Evolutionary conservation across 2,888 invertebrate species (phyloP), one percentile per base, ranked within the genome.

Genomic region (Temnothorax ravouxi): DNA sequence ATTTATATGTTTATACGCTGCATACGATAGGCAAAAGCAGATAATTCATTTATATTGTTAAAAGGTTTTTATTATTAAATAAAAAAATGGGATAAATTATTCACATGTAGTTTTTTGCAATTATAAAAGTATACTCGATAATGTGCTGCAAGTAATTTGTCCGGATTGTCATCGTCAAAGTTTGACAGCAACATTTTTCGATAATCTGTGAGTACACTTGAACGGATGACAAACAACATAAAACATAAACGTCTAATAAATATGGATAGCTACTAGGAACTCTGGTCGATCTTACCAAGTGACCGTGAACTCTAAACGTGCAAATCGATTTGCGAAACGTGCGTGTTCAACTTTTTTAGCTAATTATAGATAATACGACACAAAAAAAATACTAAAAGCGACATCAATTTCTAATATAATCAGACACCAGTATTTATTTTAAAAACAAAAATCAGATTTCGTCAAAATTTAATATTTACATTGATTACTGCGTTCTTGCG

Each of bases 301-400:
- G 77, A 56, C 54, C 77, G 25, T 77, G 67, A 72, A 77, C 44
- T 77, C 13, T 41, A n/a, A 41, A 18, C 21, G 34, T 34, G 6
- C 25, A 8, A 77, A 56, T 67, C 44, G 25, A 66, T 34, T 50
- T 62, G n/a, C 2, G 18, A 8, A 66, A 56, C 13, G 11, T 38
- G 4, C 15, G 1, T n/a, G 15, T 41, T 29, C 29, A 29, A 77
- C 4, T 9, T 44, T 11, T 67, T 77, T 8, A 67, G 15, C 21
- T 34, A 50, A 52, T 59, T 41, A 8, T 21, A 62, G 21, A 21
- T 15, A 41, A 1, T 0, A 4, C 25, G 18, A 29, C 11, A 38
- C 41, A 29, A 52, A 41, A 41, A 15, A 13, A 76, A 54, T 8
- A n/a, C 44, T 44, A 29, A 29, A 29, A 56, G 1, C 15, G 1